Base-by-base conservation (phyloP, 2,888 invertebrate species). In the Napeogenes inachia region DNA sequence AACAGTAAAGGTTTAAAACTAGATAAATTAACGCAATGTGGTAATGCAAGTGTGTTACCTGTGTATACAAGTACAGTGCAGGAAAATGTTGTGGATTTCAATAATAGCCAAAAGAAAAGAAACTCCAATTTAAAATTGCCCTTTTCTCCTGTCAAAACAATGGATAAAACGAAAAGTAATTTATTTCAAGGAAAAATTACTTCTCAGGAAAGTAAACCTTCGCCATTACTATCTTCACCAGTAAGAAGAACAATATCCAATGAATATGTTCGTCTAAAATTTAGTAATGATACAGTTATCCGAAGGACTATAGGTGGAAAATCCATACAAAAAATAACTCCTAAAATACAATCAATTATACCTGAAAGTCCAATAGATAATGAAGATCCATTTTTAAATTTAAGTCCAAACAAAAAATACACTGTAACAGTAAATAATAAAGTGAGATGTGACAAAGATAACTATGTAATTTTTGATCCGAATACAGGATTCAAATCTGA, bases 341-440 rank as follows among this genome's bases (percentile, higher is more conserved):
- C 90, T 46, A 90, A 89, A 74, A 88, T 91, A 64, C 91, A 91
- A 66, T 91, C 91, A 8, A 91, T 89, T 68, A 90, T 91, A 75
- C 91, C 91, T 1, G 90, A 90, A 71, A 91, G 91, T 68, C 91
- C 91, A 2, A 80, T 90, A 50, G 91, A 91, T 63, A 85, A 76
- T 60, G 90, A 91, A 74, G 90, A 89, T 71, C 90, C 89, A 2
- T 89, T 89, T 70, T 68, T 89, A 56, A 89, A 90, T 69, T 76
- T 91, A 66, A 91, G 90, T 68, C 91, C 91, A 3, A 91, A 91
- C 71, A 91, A 91, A 81, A 91, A 91, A 73, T 91, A 91, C 68
- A 91, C 91, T 5, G 89, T 91, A 33, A 91, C 91, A 56, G 83
- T 90, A 45, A 90, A 91, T 70, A 89, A 90, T 72, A 89, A 80